Base-by-base conservation (phyloP, 2,113 vertebrate genomes). In the Rhizomys pruinosus region DNA sequence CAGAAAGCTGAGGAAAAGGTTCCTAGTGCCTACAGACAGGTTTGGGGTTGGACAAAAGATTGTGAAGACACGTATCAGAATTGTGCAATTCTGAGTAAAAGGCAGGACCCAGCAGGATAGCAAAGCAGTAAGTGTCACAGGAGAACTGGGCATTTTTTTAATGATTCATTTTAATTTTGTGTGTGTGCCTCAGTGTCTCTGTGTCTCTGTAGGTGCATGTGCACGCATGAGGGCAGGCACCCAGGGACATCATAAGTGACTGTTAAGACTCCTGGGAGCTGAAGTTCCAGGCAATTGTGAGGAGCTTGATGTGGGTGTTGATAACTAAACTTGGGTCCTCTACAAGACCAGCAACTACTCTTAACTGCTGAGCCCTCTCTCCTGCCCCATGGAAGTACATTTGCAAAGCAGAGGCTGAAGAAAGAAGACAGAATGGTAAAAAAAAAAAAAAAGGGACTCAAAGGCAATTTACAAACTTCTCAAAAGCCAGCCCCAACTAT, bases 381-480 rank as follows among this genome's bases (percentile, higher is more conserved):
- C 80, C 64, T 64, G 27, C 63, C 63, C 34, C 80, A 94, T 63
- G 76, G 52, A 96, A 90, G 88, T 92, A 90, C 88, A 88, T 93
- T 92, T 93, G 74, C 78, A 82, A 86, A 93, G 61, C 22, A 77
- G 12, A 84, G 85, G 82, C 68, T 85, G 52, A 85, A 87, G 77
- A 90, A 71, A 74, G 32, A 92, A 87, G 79, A 72, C 66, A 84
- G 84, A 93, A 68, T 7, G 91, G 66, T 87, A 66, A 64, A n/a
- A n/a, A n/a, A n/a, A n/a, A n/a, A n/a, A n/a, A n/a, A n/a, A n/a
- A 89, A 87, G 47, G 17, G 68, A 44, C 39, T 79, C 87, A 47
- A 44, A 71, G 92, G 80, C 57, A 87, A 89, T 61, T 71, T 68
- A 39, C 1, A n/a, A 0, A 59, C 72, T 85, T 89, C 57, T 42